Base-by-base conservation (phyloP, 1,140 invertebrate genomes). In the Rhyacophila brunnea region DNA sequence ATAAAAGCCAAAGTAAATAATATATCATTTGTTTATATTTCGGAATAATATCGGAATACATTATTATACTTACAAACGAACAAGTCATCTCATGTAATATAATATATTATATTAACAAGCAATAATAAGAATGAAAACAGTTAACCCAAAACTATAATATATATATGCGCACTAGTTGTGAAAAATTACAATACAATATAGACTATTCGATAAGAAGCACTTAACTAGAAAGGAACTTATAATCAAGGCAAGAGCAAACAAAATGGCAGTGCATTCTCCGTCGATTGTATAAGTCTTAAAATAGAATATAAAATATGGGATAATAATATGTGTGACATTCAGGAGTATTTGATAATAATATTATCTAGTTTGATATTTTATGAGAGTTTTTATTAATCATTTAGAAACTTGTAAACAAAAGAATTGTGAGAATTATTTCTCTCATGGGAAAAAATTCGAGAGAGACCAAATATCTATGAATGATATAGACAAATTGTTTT, bases 221-320 rank as follows among this genome's bases (percentile, higher is more conserved):
- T 36, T 58, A 54, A 48, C 49, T 11, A 62, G 18, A 62, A 62
- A 62, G 55, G 55, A 58, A 62, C 54, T 49, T 54, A 43, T 49
- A 13, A 46, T 55, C 15, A 38, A 40, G 36, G 49, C 35, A n/a
- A n/a, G 7, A 52, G 49, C 49, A 52, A 52, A 52, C 35, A 15
- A 52, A 19, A 52, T 11, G 6, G 44, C n/a, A 46, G 11, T 6
- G 10, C 44, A 17, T 19, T 5, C 11, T 14, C n/a, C 15, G 38
- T 15, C 11, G 11, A 5, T n/a, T 40, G 38, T 40, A 40, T 11
- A 40, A 4, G 3, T 40, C 3, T 40, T 40, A 40, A 13, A 15
- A 13, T 40, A 40, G 11, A 40, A 35, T n/a, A 35, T 35, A 35
- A 35, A 44, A 44, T 44, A 44, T 35, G n/a, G n/a, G 34, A 35